Evolutionary conservation across 2,113 vertebrate genomes (phyloP).

Genomic region (Girardinichthys multiradiatus): DNA sequence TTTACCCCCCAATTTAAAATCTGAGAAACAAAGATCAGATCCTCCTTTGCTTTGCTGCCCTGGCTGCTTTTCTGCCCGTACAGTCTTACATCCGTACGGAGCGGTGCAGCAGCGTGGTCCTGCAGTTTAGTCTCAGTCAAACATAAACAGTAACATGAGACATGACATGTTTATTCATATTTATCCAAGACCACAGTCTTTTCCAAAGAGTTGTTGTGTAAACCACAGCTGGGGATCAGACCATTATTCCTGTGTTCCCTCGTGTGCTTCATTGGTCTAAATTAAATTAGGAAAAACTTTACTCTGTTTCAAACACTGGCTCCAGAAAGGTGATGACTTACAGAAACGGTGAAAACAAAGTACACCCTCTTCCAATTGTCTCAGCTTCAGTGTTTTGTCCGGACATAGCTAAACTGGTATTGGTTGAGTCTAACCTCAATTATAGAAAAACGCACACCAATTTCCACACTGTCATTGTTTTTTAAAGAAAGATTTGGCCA

Average conservation of each 20-base stretch:
- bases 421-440: too few species aligned
- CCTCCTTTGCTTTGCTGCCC: not conserved
- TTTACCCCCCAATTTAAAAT: constrained; percentile 24
- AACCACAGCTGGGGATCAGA: not conserved
- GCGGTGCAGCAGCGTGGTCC: not conserved
- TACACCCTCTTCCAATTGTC: too few species aligned
- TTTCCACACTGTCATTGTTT: too few species aligned
- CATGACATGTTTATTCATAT: constrained; percentile 1
- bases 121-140: not conserved
- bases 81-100: not conserved
- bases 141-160: not conserved
- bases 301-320: not conserved
- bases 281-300: not conserved
- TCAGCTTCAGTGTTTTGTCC: not conserved
- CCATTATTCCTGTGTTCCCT: not conserved
- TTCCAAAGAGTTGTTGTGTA: not conserved
- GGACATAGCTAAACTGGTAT: too few species aligned
- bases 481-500: not conserved
- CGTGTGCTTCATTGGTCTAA: not conserved
- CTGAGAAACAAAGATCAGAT: constrained; percentile 12
- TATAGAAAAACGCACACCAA: too few species aligned
- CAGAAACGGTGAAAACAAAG: not conserved
- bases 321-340: not conserved
- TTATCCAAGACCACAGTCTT: not conserved
- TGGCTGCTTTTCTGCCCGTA: not conserved